Evolutionary conservation across 2,113 vertebrate genomes (phyloP).

Genomic region (Brachypodius melanocephalos): DNA sequence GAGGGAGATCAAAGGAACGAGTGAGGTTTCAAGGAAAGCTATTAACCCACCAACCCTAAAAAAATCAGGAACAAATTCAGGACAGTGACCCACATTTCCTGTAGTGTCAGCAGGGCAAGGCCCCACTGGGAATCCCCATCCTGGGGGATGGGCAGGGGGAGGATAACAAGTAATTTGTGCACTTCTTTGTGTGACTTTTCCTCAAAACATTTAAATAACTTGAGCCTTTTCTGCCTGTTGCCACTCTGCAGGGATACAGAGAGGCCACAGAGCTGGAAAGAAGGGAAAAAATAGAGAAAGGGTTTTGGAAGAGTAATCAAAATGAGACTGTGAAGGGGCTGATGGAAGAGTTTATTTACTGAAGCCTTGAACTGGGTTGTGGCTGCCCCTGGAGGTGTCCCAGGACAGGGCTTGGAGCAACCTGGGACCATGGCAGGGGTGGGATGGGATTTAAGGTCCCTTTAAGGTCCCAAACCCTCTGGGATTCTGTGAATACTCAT

Average conservation of each 20-base stretch:
- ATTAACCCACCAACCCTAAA: background rate
- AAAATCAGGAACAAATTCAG: background rate
- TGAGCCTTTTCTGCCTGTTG: background rate
- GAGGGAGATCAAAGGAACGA: conserved; percentile 36
- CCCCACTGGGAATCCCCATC: background rate
- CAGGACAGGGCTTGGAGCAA: background rate
- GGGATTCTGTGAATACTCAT: background rate
- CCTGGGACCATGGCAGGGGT: background rate
- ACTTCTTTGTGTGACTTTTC: background rate
- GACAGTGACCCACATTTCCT: background rate
- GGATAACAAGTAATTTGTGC: fast-evolving
- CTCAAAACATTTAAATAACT: background rate
- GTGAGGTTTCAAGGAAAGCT: background rate
- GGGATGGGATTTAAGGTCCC: background rate
- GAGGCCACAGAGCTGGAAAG: background rate
- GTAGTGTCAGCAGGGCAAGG: background rate
- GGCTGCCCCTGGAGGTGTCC: background rate
- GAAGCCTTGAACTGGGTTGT: background rate
- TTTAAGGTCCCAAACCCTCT: background rate
- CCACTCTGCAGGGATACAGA: background rate
- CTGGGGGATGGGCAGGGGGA: background rate
- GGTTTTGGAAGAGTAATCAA: background rate
- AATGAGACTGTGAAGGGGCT: background rate
- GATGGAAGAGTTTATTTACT: background rate
- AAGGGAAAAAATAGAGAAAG: fast-evolving